Evolutionary conservation across 2,797 vertebrate species (phyloP), one percentile per base, ranked within the genome.

Genomic region (Leptatherina wallacei): DNA sequence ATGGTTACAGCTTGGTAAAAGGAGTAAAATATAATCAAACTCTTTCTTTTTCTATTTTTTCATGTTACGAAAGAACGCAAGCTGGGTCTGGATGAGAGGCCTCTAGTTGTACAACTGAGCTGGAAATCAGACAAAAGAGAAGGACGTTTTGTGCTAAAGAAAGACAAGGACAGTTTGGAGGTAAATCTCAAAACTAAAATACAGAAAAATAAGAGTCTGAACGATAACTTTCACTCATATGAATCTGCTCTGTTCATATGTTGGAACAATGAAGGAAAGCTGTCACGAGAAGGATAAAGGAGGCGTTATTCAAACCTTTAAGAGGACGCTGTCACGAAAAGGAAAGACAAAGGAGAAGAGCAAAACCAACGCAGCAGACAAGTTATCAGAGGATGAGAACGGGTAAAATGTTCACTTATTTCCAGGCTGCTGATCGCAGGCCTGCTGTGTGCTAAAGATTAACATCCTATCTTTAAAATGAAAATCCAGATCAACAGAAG

Each of bases 301-400:
- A 80, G 95, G 97, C 5, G 87, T 98, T 32, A 96, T 98, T 64
- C 95, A 98, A 88, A 97, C 94, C 89, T 97, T 98, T 81, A 97
- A 95, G 81, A 93, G 96, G 71, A 97, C 96, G 0, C 91, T 99
- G 42, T 99, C 97, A 11, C 96, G 95, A 88, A 98, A 97, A 85
- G 96, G 96, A 35, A 97, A 96, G 68, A 92, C 87, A 77, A 90
- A 91, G 58, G 81, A 90, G 55, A 92, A 75, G 30, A 87, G 73
- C 22, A 86, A 66, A 65, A 30, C 35, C 14, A 77, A 73, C 59
- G 64, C 33, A 0, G 1, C 59, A 49, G 84, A 77, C 35, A 61
- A 57, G 20, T 35, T 38, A 61, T 62, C 61, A 33, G 73, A 38
- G 47, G 81, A 85, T 14, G 81, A 73, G 22, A 79, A 85, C 0